Percentiles rank a stretch among this genome's conserved stretches.
These are phyloP conservation scores for Geophilus truncorum DNA, from an alignment of 2,888 invertebrate species.

Conservation along the genomic window DNA sequence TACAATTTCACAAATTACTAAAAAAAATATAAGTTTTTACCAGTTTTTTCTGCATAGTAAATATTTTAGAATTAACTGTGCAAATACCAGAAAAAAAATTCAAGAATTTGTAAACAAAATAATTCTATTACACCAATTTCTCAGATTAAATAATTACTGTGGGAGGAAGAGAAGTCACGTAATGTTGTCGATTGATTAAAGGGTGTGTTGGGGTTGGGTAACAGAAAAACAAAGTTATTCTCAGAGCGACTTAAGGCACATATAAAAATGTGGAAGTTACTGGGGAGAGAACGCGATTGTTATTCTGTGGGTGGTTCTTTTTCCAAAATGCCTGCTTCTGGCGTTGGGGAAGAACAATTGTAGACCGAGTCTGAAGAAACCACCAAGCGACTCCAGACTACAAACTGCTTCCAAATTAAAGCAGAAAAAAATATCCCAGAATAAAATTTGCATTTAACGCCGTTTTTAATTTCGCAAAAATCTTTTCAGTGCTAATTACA, in stretches of 20 bases:
- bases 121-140: background rate
- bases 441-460: background rate
- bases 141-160: background rate
- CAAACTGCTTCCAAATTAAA: background rate
- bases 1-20: too few species aligned
- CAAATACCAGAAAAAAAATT: too few species aligned
- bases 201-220: background rate
- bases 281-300: background rate
- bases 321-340: conserved; percentile 17
- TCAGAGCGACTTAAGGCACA: background rate
- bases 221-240: background rate
- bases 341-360: background rate
- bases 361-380: background rate
- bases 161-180: background rate
- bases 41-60: too few species aligned
- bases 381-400: background rate
- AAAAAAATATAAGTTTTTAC: too few species aligned
- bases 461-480: background rate
- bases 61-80: too few species aligned
- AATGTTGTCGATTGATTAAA: background rate
- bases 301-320: conserved; percentile 9
- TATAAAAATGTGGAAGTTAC: background rate
- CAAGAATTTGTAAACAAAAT: background rate
- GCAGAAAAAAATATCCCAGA: background rate
- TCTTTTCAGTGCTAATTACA: background rate